These are phyloP conservation scores for Vulpes ferrilata DNA, from an alignment of 2,113 vertebrate species.

Conservation along the genomic window DNA sequence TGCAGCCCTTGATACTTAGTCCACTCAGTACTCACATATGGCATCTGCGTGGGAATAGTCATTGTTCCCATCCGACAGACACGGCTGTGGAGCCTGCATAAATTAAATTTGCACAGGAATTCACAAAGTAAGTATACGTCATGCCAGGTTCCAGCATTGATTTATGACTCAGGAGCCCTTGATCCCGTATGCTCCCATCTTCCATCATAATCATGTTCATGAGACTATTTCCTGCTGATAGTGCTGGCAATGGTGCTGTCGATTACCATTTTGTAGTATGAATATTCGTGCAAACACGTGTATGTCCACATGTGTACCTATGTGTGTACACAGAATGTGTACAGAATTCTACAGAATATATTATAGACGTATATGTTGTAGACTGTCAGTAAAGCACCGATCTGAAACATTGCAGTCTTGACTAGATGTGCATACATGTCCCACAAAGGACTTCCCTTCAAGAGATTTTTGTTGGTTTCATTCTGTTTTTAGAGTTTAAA, in stretches of 20 bases:
- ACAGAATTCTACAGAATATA: background rate
- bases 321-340: too few species aligned
- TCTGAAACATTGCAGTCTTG: background rate
- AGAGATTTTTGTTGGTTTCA: background rate
- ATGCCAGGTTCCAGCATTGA: background rate
- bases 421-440: too few species aligned
- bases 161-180: background rate
- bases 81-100: fast-evolving
- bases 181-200: background rate
- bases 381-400: background rate
- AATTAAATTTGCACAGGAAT: background rate
- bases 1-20: too few species aligned
- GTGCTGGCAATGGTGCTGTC: fast-evolving
- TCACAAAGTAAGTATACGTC: background rate
- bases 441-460: background rate
- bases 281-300: background rate
- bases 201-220: background rate
- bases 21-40: background rate
- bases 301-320: fast-evolving
- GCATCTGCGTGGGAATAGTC: background rate
- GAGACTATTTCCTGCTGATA: background rate
- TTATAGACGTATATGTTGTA: background rate
- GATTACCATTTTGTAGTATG: too few species aligned
- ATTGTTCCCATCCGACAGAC: background rate
- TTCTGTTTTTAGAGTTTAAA: background rate